Evolutionary conservation across 2,888 invertebrate species (phyloP), one percentile per base, ranked within the genome.

Genomic region (Cosmopolites sordidus): DNA sequence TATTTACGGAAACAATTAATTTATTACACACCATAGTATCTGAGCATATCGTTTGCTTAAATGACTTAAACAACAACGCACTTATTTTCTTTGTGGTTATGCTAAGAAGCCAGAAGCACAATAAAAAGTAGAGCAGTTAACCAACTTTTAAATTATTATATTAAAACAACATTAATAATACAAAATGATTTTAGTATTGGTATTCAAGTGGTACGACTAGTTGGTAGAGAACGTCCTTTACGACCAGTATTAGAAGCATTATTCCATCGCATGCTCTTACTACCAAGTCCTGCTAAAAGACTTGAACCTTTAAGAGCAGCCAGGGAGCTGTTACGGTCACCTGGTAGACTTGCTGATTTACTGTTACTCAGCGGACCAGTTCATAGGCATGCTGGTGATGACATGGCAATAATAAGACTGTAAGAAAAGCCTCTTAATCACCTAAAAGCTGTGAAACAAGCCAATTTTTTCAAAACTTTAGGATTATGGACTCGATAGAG

Each of bases 401-500:
- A 90, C 66, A 89, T 90, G 89, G 89, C 89, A 1, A 81, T 90
- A 18, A 83, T 89, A 67, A 80, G 89, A 75, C 73, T 90, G 88
- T 89, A 71, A 81, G 82, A 40, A 15, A 40, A n/a, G n/a, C n/a
- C n/a, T n/a, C n/a, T n/a, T n/a, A n/a, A n/a, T n/a, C n/a, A n/a
- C n/a, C n/a, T n/a, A n/a, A n/a, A n/a, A n/a, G n/a, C n/a, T n/a
- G n/a, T n/a, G n/a, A n/a, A n/a, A n/a, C n/a, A n/a, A n/a, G n/a
- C n/a, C n/a, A n/a, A n/a, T n/a, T n/a, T n/a, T n/a, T n/a, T 22
- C 22, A 8, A 33, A 33, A 9, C n/a, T 3, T 14, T 64, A 89
- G 94, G 65, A 86, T 92, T 63, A 89, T 94, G 82, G 94, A 95
- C 68, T 91, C 92, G 0, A 87, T 94, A 70, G 92, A 93, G 74